These are phyloP conservation scores for Halictus rubicundus DNA, from an alignment of 1,140 invertebrate genomes.

Conservation along the genomic window DNA sequence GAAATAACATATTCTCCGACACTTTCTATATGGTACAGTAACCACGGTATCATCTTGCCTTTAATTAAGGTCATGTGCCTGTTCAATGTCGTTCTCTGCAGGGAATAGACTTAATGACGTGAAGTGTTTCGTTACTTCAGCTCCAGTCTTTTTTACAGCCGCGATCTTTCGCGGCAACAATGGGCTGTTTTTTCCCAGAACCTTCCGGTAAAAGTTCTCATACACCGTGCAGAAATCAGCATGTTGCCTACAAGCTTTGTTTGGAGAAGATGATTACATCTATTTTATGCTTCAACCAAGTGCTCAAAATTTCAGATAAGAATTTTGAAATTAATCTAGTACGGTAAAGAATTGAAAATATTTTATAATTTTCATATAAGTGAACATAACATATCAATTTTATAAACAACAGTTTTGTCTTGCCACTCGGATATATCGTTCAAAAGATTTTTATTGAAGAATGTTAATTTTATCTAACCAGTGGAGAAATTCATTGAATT, in stretches of 20 bases:
- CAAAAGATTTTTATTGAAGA: too few relatives aligned
- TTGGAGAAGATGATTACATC: neutral
- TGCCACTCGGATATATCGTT: too few relatives aligned
- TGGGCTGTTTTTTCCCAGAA: conserved; percentile 51
- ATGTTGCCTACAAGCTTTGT: conserved; percentile 7
- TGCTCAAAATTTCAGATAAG: neutral
- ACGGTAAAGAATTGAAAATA: too few relatives aligned
- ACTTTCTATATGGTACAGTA: conserved; percentile 1
- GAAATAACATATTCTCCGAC: conserved; percentile 22
- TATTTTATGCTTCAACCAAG: neutral
- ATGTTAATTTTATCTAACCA: too few relatives aligned
- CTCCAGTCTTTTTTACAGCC: conserved; percentile 24
- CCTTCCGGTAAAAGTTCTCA: conserved; percentile 50
- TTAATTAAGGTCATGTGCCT: conserved; percentile 78
- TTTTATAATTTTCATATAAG: neutral
- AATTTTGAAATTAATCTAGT: too few relatives aligned
- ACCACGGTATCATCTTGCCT: conserved; percentile 25
- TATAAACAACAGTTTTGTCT: too few relatives aligned
- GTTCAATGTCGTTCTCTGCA: conserved; percentile 69
- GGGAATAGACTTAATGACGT: conserved; percentile 73
- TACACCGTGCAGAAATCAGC: conserved; percentile 17
- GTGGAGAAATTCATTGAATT: too few relatives aligned
- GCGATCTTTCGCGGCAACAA: conserved; percentile 41
- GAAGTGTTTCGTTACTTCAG: conserved; percentile 44
- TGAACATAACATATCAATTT: too few relatives aligned